Evolutionary conservation across 2,888 invertebrate species (phyloP).

Genomic region (Ametastegia equiseti): DNA sequence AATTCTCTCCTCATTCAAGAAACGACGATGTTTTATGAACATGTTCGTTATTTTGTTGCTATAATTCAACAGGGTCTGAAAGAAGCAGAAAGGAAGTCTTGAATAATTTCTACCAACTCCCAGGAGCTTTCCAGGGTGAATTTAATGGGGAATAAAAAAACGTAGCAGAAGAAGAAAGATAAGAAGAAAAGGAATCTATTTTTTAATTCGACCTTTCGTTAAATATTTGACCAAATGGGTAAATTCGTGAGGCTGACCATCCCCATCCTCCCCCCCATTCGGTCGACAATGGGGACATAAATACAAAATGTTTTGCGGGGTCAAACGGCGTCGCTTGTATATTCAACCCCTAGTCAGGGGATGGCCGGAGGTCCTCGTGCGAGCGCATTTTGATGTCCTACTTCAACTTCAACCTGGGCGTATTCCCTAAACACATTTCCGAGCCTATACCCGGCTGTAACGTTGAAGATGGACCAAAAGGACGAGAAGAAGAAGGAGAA

Average conservation of each 20-base stretch:
- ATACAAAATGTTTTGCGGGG: conserved; percentile 35
- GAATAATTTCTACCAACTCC: not conserved
- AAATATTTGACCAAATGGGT: conserved; percentile 4
- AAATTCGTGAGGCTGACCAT: not conserved
- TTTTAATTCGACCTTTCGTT: conserved; percentile 11
- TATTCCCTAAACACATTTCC: not conserved
- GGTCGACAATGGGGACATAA: conserved; percentile 28
- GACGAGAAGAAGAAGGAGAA: not conserved
- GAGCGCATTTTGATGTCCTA: conserved; percentile 45
- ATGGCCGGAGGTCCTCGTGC: conserved; percentile 24
- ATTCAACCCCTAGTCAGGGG: not conserved
- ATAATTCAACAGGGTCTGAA: no score
- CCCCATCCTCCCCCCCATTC: not conserved
- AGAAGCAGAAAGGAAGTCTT: no score
- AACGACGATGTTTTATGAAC: no score
- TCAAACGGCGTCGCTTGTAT: conserved; percentile 22
- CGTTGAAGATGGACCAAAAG: not conserved
- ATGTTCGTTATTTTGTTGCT: no score
- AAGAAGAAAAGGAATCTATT: conserved; percentile 2
- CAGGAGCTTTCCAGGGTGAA: not conserved
- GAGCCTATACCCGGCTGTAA: not conserved
- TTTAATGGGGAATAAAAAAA: not conserved
- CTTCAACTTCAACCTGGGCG: not conserved
- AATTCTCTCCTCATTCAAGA: no score
- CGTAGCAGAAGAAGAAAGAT: no score